phyloP scores from a whole-genome alignment of 2,888 invertebrate species.

The Lycocerus yunnanus region DNA sequence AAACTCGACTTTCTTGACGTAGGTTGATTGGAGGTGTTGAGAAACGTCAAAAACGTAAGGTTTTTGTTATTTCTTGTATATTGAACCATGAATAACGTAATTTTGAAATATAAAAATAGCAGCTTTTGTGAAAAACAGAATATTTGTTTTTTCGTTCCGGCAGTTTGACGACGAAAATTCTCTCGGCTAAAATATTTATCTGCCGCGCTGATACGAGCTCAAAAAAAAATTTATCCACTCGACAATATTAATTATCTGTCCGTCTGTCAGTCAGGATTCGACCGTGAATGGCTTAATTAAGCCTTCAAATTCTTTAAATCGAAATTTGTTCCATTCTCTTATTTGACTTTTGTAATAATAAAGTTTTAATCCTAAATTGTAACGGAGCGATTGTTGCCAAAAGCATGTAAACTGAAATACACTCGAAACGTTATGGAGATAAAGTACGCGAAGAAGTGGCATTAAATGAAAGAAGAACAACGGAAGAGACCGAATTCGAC shows the following conservation, averaged over 20 bases:
- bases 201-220: too few species aligned
- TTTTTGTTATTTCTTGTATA: neutral
- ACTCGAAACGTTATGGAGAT: neutral
- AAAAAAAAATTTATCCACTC: neutral
- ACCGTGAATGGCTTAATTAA: neutral
- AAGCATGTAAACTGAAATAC: neutral
- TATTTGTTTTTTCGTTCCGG: neutral
- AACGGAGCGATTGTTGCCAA: neutral
- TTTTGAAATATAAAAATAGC: neutral
- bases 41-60: neutral
- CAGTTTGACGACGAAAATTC: neutral
- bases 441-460: neutral
- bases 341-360: neutral
- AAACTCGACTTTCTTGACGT: neutral
- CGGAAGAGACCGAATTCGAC: neutral
- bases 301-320: neutral
- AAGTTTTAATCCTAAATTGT: neutral
- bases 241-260: neutral
- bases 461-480: neutral
- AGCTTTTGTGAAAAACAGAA: neutral
- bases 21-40: neutral
- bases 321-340: neutral
- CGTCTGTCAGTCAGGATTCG: neutral
- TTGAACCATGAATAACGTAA: neutral
- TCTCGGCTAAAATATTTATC: neutral